Base-by-base conservation (phyloP, 2,113 vertebrate species). In the Sylvia atricapilla region DNA sequence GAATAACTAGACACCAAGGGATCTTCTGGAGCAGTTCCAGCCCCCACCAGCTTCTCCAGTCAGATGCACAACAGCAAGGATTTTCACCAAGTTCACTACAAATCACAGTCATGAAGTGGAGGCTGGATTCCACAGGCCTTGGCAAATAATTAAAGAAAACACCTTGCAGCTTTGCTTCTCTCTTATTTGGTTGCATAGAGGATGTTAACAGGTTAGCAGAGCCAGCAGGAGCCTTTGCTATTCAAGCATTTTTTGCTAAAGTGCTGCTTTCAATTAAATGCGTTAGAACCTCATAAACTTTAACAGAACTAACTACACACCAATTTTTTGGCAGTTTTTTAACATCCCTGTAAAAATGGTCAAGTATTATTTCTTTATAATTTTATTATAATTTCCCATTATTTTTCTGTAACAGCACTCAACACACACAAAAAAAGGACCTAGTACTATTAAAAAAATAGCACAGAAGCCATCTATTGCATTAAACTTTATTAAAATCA, bases 241-340 rank as follows among this genome's bases (percentile, higher is more conserved):
- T 4, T 22, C 15, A 69, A 86, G 58, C 0, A 0, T 2, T 68
- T 70, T 84, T 41, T 58, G n/a, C 13, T 8, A 4, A 77, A 33
- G 4, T 31, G 15, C 2, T 62, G 9, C 17, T 83, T 89, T 62
- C 28, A 50, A n/a, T 25, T 44, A 66, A 66, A 35, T 44, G 15
- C 17, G 4, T 46, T 77, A 77, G 41, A 88, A 73, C 46, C 9
- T 4, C 56, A 73, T 10, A 46, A 87, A 6, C 11, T 56, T 72
- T 73, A 76, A 77, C 14, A 59, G 31, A 80, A 91, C 68, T 46
- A 81, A 24, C 13, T 25, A 63, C 9, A 0, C 14, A 35, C 3
- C 1, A 16, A 6, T 43, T 59, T 50, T 52, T 13, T 7, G 0
- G 7, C 67, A 52, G 35, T 72, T 35, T 43, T 39, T 37, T n/a